These are phyloP conservation scores for Nothura maculosa DNA, from an alignment of 2,797 vertebrate genomes.

Conservation along the genomic window DNA sequence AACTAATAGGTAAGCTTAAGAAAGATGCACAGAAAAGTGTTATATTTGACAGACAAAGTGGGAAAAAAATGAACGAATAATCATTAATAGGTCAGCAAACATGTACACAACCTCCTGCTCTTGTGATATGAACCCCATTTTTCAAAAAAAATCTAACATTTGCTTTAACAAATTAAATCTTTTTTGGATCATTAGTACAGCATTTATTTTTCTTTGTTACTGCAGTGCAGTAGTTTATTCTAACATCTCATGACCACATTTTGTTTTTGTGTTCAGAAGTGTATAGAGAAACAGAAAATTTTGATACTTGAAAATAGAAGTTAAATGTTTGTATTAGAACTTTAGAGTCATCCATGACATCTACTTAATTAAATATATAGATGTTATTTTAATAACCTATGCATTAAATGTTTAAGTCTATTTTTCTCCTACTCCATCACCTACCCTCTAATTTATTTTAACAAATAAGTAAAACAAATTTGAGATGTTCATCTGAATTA, in stretches of 20 bases:
- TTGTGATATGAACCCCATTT: neutral
- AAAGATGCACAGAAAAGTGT: neutral
- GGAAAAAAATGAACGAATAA: neutral
- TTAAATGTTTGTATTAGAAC: neutral
- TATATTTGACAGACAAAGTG: neutral
- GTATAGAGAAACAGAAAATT: neutral
- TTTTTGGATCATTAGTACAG: neutral
- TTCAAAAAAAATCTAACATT: neutral
- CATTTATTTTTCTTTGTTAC: neutral
- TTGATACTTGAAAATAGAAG: neutral
- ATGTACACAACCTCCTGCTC: neutral
- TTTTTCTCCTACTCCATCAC: neutral
- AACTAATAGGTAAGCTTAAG: neutral
- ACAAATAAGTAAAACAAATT: constrained; percentile 6
- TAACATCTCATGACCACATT: neutral
- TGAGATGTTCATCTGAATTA: neutral
- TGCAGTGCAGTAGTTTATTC: neutral
- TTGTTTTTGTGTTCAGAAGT: neutral
- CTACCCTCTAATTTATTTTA: constrained; percentile 2
- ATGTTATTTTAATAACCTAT: neutral
- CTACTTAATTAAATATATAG: neutral
- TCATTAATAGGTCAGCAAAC: neutral
- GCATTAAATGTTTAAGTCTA: neutral
- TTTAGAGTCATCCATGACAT: neutral
- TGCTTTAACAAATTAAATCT: neutral